Conservation (phyloP, 2,113 vertebrate species). For the Gasterosteus aculeatus region DNA sequence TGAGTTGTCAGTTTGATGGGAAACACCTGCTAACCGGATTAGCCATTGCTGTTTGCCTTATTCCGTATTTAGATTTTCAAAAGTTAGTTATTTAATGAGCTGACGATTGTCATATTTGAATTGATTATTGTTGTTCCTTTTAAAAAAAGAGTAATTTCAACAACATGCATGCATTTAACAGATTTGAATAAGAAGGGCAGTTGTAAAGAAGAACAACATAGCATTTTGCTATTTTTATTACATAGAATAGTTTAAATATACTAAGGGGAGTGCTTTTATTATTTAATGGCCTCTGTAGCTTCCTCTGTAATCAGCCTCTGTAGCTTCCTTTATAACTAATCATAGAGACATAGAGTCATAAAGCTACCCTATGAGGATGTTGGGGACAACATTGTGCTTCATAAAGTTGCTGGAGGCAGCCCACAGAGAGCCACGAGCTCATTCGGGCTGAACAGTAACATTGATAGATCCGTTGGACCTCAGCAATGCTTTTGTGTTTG, state of each 20-base stretch:
- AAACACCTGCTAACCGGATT: background rate
- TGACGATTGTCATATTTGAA: background rate
- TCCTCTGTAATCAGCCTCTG: background rate
- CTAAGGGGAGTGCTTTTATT: background rate
- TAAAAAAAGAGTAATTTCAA: background rate
- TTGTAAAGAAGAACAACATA: too few species aligned
- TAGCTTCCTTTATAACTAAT: too few species aligned
- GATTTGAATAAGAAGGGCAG: background rate
- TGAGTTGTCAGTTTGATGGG: background rate
- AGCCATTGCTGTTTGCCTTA: background rate
- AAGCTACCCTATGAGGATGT: too few species aligned
- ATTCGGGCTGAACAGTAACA: too few species aligned
- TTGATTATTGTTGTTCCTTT: background rate
- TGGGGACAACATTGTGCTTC: too few species aligned
- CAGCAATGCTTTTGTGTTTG: too few species aligned
- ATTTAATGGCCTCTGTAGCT: conserved; percentile 4
- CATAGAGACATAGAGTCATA: too few species aligned
- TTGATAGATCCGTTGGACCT: too few species aligned
- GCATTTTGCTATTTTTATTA: background rate
- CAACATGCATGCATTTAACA: background rate
- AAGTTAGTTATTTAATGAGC: background rate
- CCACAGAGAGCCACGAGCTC: too few species aligned
- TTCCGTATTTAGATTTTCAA: background rate
- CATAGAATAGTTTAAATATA: background rate
- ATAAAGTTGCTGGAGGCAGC: too few species aligned